Percentiles rank a stretch among this genome's conserved stretches.
phyloP scores from a whole-genome alignment of 2,888 invertebrate species.

The Neria commutata region DNA sequence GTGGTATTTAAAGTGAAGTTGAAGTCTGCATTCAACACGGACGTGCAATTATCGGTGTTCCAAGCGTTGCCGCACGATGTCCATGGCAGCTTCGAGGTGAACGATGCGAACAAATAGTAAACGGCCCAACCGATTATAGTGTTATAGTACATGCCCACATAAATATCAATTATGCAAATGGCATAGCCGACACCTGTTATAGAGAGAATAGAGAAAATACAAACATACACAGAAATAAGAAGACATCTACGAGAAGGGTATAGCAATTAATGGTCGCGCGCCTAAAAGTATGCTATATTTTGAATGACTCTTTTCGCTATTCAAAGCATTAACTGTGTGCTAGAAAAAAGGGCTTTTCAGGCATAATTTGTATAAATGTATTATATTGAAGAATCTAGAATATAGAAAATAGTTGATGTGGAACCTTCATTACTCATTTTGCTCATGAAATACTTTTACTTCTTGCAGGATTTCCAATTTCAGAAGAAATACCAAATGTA shows the following conservation, averaged over 20 bases:
- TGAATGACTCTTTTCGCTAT: background rate
- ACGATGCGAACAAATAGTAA: constrained; percentile 85
- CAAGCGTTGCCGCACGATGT: constrained; percentile 83
- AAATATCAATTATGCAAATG: constrained; percentile 93
- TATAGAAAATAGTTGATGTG: too few species aligned
- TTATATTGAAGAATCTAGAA: too few species aligned
- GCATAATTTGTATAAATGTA: too few species aligned
- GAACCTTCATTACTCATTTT: too few species aligned
- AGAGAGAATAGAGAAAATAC: background rate
- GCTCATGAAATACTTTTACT: too few species aligned
- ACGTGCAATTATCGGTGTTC: constrained; percentile 81
- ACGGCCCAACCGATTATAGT: constrained; percentile 96
- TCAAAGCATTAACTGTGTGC: background rate
- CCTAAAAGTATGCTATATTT: background rate
- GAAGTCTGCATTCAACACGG: constrained; percentile 68
- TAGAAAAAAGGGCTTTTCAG: background rate
- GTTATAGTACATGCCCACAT: constrained; percentile 97
- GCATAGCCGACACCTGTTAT: constrained; percentile 89
- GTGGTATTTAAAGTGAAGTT: constrained; percentile 68
- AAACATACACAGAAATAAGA: constrained; percentile 6
- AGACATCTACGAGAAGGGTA: constrained; percentile 12
- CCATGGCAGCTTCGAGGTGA: constrained; percentile 84
- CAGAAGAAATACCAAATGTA: too few species aligned
- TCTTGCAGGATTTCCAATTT: too few species aligned
- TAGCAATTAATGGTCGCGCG: too few species aligned